phyloP scores from a whole-genome alignment of 2,113 vertebrate species.

The Formicarius rufipectus region DNA sequence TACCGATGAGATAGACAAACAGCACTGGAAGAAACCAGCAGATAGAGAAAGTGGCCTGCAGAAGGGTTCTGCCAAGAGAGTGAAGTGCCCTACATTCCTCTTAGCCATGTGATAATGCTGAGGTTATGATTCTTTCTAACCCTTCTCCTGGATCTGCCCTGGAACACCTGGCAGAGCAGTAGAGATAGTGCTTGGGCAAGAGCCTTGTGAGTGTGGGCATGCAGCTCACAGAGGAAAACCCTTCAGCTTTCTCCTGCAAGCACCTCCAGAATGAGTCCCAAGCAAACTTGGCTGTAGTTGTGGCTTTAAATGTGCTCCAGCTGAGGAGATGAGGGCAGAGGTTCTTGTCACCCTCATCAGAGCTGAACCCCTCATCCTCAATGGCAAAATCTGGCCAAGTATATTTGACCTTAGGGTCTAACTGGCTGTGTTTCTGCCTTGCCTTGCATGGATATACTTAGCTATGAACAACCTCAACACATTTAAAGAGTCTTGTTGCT shows the following conservation, averaged over 20 bases:
- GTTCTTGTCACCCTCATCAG: neutral
- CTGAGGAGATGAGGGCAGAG: neutral
- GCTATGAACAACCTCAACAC: neutral
- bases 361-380: rapidly evolving
- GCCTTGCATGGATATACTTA: neutral
- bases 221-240: neutral
- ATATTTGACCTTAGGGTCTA: neutral
- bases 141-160: rapidly evolving
- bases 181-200: neutral
- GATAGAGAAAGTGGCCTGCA: neutral
- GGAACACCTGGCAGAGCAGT: neutral
- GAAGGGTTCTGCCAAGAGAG: neutral
- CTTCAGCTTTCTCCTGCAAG: neutral
- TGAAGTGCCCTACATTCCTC: neutral
- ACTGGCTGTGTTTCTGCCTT: neutral
- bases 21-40: neutral
- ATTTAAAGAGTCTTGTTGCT: neutral
- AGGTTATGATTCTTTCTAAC: neutral
- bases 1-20: neutral
- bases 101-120: neutral
- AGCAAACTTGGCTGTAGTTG: neutral
- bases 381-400: neutral
- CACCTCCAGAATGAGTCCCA: neutral
- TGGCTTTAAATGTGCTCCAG: neutral
- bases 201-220: neutral